These are phyloP conservation scores for Euborellia annulipes DNA, from an alignment of 1,140 invertebrate genomes.

Conservation along the genomic window DNA sequence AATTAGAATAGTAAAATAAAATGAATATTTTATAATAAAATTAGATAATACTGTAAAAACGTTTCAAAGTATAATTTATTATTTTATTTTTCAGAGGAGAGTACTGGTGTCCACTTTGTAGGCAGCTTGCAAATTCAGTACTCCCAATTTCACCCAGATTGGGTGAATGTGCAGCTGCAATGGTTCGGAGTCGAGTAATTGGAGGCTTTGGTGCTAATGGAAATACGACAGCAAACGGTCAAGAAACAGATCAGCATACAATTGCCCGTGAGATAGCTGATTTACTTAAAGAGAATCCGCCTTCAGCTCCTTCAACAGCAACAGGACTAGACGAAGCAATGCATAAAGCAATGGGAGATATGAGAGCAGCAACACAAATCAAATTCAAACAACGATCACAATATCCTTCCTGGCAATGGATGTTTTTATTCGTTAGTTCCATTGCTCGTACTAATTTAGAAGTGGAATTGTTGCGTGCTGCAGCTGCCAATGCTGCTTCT, in stretches of 20 bases:
- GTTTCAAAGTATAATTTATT: too few relatives aligned
- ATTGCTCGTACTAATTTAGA: constrained; percentile 86
- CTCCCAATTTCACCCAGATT: constrained; percentile 72
- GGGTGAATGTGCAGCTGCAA: constrained; percentile 43
- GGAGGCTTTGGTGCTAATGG: background rate
- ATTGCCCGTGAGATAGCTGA: constrained; percentile 41
- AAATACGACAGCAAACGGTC: too few relatives aligned
- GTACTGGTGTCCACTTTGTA: constrained; percentile 84
- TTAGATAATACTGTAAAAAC: too few relatives aligned
- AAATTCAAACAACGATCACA: constrained; percentile 38
- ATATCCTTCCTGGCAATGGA: constrained; percentile 45
- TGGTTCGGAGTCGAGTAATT: constrained; percentile 38
- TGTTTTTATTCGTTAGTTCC: constrained; percentile 79
- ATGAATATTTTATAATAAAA: too few relatives aligned
- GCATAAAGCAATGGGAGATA: constrained; percentile 82
- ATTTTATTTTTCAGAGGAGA: constrained; percentile 48
- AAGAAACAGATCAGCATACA: constrained; percentile 13
- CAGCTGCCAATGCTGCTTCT: constrained; percentile 26
- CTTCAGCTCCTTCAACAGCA: constrained; percentile 21
- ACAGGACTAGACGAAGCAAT: constrained; percentile 61
- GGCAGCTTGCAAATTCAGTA: constrained; percentile 84
- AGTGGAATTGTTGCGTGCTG: constrained; percentile 61
- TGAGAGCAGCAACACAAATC: constrained; percentile 62
- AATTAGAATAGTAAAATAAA: too few relatives aligned
- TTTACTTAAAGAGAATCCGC: constrained; percentile 50